Conservation (phyloP, 2,797 vertebrate genomes). For the Vireo griseus region DNA sequence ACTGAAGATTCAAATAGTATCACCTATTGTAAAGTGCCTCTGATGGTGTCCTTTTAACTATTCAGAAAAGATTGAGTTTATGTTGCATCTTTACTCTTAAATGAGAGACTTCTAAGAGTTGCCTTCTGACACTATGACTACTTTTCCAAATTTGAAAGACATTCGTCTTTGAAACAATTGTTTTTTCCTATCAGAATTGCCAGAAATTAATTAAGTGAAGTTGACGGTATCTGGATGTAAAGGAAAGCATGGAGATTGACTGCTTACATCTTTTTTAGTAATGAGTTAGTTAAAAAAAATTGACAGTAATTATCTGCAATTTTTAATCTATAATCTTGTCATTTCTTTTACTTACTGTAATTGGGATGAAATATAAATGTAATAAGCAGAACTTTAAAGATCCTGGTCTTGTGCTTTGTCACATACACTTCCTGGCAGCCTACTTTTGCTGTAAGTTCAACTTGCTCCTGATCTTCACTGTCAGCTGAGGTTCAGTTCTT, state of each 20-base stretch:
- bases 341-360: neutral
- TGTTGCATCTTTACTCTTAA: neutral
- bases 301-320: neutral
- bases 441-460: neutral
- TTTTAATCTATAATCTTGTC: neutral
- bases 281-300: neutral
- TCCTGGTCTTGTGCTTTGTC: neutral
- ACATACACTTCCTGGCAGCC: neutral
- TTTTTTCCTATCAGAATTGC: neutral
- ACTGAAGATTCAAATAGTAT: neutral
- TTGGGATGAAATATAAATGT: neutral
- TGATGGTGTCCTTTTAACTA: neutral
- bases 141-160: neutral
- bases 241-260: neutral
- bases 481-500: constrained; percentile 26
- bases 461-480: neutral
- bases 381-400: neutral
- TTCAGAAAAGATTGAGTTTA: neutral
- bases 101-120: neutral
- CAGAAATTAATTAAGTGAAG: neutral
- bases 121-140: neutral
- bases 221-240: neutral
- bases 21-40: neutral
- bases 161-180: neutral
- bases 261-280: neutral